Base-by-base conservation (phyloP, 2,113 vertebrate species). In the Cryptotis parvus region DNA sequence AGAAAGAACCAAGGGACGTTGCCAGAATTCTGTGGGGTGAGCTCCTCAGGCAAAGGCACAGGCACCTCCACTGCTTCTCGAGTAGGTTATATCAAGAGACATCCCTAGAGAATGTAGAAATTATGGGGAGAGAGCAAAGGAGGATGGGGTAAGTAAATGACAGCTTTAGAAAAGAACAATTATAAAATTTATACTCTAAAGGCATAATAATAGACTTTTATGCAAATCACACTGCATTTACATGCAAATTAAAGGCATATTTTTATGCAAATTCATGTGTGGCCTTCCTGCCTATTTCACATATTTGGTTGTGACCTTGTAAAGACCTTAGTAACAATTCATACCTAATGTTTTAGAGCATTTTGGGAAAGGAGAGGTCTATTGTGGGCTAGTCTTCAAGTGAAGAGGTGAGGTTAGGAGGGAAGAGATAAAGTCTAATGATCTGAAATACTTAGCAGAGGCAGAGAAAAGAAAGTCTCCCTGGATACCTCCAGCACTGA, bases 171-270 rank as follows among this genome's bases (percentile, higher is more conserved):
- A 87, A 77, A 91, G 93, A 86, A 93, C 91, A 94, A 96, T 96
- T 96, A 96, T 77, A 92, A 94, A 95, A 96, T 94, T 73, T 97
- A 88, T 90, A 87, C 49, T 96, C 82, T 88, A 87, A 88, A 94
- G 55, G 43, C 81, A 76, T 95, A 95, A 94, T 93, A 95, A 95
- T 89, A 95, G 93, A 90, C 39, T 89, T 95, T 90, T 95, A 96
- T 93, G 95, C 94, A 96, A 93, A 96, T 97, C 83, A 61, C 79
- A 92, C 90, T 89, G 41, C 49, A 96, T 97, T 96, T 93, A 86
- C 91, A 95, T 95, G 94, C 93, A 96, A 97, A 96, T 93, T 82
- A 26, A 66, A 86, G 29, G 86, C 91, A 95, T 90, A 78, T 95
- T 94, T 95, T 96, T 73, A 95, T 95, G 93, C 83, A 94, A 92